These are phyloP conservation scores for Diplogasteroides magnus DNA, from an alignment of 1,140 invertebrate species.

Conservation along the genomic window DNA sequence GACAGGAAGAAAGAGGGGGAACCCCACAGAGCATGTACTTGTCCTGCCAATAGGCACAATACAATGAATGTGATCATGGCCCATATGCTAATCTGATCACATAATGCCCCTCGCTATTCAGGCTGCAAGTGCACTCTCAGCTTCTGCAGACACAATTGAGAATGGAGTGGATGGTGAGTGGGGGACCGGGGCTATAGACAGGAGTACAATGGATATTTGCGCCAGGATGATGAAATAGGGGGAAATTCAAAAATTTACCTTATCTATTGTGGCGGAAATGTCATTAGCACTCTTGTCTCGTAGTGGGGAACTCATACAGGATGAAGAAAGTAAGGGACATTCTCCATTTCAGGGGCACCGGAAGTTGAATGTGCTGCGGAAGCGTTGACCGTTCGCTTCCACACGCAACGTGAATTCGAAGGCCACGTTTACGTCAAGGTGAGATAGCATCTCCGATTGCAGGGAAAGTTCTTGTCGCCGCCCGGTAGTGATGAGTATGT, in stretches of 20 bases:
- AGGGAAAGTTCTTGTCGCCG: constrained; percentile 1
- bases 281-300: neutral
- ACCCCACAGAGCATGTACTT: neutral
- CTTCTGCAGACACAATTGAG: constrained; percentile 28
- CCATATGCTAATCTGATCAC: neutral
- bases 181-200: no score
- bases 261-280: neutral
- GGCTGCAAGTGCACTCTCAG: neutral
- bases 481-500: neutral
- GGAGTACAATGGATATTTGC: no score
- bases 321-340: no score
- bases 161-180: constrained; percentile 29
- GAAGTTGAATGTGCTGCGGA: constrained; percentile 34
- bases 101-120: neutral
- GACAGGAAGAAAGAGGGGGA: neutral
- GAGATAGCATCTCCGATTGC: constrained; percentile 21
- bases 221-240: constrained; percentile 5
- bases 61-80: neutral
- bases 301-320: no score
- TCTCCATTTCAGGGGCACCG: constrained; percentile 27
- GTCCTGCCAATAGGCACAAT: neutral
- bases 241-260: neutral
- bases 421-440: constrained; percentile 39
- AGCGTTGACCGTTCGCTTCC: constrained; percentile 32
- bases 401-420: constrained; percentile 33